Base-by-base conservation (phyloP, 2,113 vertebrate species). In the Mastomys coucha region DNA sequence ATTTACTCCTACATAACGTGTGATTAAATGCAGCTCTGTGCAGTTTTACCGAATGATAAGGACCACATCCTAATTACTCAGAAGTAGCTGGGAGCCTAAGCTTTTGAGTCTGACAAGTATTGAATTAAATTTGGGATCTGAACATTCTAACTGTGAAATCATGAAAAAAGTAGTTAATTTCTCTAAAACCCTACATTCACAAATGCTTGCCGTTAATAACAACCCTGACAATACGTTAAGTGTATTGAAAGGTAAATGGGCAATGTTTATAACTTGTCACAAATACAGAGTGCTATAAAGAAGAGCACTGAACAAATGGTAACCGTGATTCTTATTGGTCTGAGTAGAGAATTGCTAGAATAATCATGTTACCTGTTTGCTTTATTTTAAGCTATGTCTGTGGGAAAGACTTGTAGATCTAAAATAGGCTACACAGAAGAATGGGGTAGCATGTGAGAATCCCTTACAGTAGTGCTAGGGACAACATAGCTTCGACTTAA, bases 151-250 rank as follows among this genome's bases (percentile, higher is more conserved):
- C 53, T 81, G 5, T 9, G 1, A 22, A 6, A 96, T 81, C 67
- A 89, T 95, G 92, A 93, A 96, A 93, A 84, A 96, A 88, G 76
- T 73, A 91, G 84, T 73, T 97, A 88, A 90, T 70, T 60, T 91
- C 58, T 86, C 85, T 88, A 88, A 96, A 94, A 11, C 36, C 3
- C 11, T 86, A 69, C 86, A 91, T 86, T 33, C 49, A 20, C 22
- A 51, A 91, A 86, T 93, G 45, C 33, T 96, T 81, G 31, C 82
- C 33, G 13, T 11, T 22, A 60, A 77, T 92, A 95, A 69, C 2
- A 65, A 93, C 67, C 17, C 24, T 13, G 92, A 56, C 39, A 93
- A 60, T 11, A 91, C 49, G 33, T 67, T 53, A 76, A 96, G 28
- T 65, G 65, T 92, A 31, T 58, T 76, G 28, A 88, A 92, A 95